Evolutionary conservation across 1,140 invertebrate species (phyloP), one percentile per base, ranked within the genome.

Genomic region (Drosophila jambulina): DNA sequence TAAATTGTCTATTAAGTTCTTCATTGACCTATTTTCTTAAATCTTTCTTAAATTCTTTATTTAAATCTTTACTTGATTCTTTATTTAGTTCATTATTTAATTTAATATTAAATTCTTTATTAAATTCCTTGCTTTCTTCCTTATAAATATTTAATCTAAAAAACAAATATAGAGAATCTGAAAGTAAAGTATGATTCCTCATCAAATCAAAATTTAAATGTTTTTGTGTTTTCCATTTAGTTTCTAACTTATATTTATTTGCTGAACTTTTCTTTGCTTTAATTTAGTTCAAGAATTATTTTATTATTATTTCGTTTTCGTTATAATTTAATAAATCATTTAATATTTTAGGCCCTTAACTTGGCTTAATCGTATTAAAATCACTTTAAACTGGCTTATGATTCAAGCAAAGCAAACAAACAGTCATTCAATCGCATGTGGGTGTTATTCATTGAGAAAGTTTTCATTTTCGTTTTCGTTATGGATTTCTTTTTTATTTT

Each of bases 391-490:
- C 36, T 57, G 25, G 36, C 25, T n/a, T n/a, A 42, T 78, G 71
- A 51, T 53, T 76, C 58, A 56, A 34, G 48, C 48, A 12, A 32
- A 32, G 4, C 48, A 32, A 48, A 58, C 42, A 59, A 54, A 78
- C 56, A 77, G 43, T 56, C 74, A 60, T 60, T 58, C 43, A 49
- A 76, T 69, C 56, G 77, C 58, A 77, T 61, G 61, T 74, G 57
- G 45, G 58, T 80, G 67, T 49, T 62, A 70, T 75, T 68, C 82
- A 81, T 85, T 85, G 82, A 81, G 78, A 85, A 85, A 85, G 82
- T 87, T 86, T 76, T n/a, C n/a, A n/a, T n/a, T n/a, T 34, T 72
- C 34, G 56, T 46, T 21, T 61, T 79, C 59, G 60, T 59, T 72
- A 60, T 72, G 67, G 29, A 51, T 72, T 72, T 71, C 69, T 71